A percentile compares a stretch with the other conserved stretches of the same genome.
phyloP scores from a whole-genome alignment of 2,113 vertebrate genomes.

The Dolichallabes microphthalmus region DNA sequence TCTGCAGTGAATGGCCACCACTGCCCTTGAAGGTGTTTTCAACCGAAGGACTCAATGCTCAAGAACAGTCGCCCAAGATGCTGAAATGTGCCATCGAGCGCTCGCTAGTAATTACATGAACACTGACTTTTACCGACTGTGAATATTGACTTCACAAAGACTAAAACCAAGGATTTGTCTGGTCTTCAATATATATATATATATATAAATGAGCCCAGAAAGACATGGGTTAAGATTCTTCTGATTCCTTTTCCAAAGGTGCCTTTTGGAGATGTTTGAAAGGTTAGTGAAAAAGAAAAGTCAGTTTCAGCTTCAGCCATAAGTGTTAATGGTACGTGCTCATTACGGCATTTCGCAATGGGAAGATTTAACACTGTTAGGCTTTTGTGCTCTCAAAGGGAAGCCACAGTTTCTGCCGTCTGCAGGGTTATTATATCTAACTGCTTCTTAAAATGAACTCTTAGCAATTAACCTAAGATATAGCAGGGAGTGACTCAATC shows the following conservation, averaged over 20 bases:
- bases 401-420: constrained; percentile 1
- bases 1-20: background rate
- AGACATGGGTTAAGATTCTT: background rate
- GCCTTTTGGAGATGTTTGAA: background rate
- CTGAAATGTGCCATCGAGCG: background rate
- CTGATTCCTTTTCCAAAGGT: constrained; percentile 14
- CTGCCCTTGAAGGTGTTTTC: background rate
- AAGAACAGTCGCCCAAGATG: too few relatives aligned
- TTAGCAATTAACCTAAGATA: constrained; percentile 43
- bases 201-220: background rate
- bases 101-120: background rate
- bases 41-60: background rate
- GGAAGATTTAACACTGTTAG: constrained; percentile 28
- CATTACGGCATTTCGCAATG: background rate
- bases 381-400: constrained; percentile 3
- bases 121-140: background rate
- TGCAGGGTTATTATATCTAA: constrained; percentile 14
- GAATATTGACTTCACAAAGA: background rate
- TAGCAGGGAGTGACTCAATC: constrained; percentile 32
- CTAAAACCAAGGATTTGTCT: background rate
- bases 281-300: constrained; percentile 13
- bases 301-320: constrained; percentile 22
- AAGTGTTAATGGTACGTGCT: constrained; percentile 22
- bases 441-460: constrained; percentile 27
- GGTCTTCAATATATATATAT: background rate